A percentile compares a stretch with the other conserved stretches of the same genome.
phyloP scores from a whole-genome alignment of 2,888 invertebrate species.

The Microctonus brassicae region DNA sequence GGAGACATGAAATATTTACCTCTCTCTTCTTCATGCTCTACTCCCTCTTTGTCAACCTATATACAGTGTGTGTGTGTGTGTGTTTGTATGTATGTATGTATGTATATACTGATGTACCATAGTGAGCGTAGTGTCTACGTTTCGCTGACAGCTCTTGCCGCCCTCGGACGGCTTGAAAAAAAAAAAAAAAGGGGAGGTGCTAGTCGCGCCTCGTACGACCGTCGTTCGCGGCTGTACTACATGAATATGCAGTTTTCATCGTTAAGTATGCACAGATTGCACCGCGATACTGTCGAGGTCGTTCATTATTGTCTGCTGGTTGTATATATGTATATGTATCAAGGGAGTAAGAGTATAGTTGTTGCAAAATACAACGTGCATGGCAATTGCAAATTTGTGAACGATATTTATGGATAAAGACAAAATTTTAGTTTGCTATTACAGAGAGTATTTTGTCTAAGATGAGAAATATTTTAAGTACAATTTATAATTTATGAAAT shows the following conservation, averaged over 20 bases:
- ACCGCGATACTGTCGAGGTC: constrained; percentile 66
- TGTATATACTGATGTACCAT: neutral
- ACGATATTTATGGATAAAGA: constrained; percentile 43
- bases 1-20: constrained; percentile 29
- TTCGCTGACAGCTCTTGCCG: constrained; percentile 33
- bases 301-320: constrained; percentile 67
- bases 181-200: constrained; percentile 49
- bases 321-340: constrained; percentile 15
- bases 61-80: too few species aligned
- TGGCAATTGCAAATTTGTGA: constrained; percentile 57
- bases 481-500: too few species aligned
- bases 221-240: constrained; percentile 57
- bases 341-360: neutral
- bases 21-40: neutral
- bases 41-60: neutral
- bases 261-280: constrained; percentile 69
- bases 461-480: too few species aligned
- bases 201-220: constrained; percentile 51
- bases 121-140: constrained; percentile 6
- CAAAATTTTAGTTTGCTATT: constrained; percentile 54
- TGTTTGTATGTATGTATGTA: too few species aligned
- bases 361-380: constrained; percentile 31
- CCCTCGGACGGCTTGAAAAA: constrained; percentile 31
- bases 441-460: too few species aligned
- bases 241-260: constrained; percentile 69